Evolutionary conservation across 2,888 invertebrate species (phyloP), one percentile per base, ranked within the genome.

Genomic region (Thecocarcelia acutangulata): DNA sequence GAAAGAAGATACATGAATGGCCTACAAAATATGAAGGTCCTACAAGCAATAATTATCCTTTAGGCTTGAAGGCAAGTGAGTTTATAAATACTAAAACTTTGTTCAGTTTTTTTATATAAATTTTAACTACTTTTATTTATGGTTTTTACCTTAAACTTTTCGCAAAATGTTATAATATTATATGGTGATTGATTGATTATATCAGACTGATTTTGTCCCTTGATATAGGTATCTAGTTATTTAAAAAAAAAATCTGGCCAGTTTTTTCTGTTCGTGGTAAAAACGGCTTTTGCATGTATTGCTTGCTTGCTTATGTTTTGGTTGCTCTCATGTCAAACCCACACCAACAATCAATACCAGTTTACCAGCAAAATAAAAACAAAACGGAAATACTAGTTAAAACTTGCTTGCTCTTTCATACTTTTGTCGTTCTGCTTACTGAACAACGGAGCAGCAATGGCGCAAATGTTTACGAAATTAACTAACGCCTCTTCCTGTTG

Each of bases 401-500:
- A n/a, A 6, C 15, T 1, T 46, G 9, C 1, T 15, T 3, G 21
- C 5, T 15, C 1, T 63, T 46, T 37, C 48, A 72, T 6, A 66
- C 59, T 63, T 40, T 64, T 28, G 8, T 37, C n/a, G 13, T 12
- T 66, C 42, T 12, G 17, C 5, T n/a, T 44, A 61, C 19, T 37
- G 58, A 52, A 15, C 37, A 24, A 19, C 3, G 9, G 46, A 48
- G 37, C 66, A 68, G 52, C 74, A 82, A 82, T 82, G 82, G 82
- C 82, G 78, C 66, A 61, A 44, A 33, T 59, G 44, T 3, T 52
- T 40, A 3, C 11, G 40, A 74, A 64, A 69, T 48, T 69, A 78
- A 70, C 46, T 48, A 72, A 82, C 82, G 82, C 82, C 82, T 66
- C 33, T 78, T 81, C 69, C 70, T 69, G 69, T 24, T 69, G 3